Evolutionary conservation across 92 coral and sea anemone genomes (phyloP), one percentile per base, ranked within the genome.

Genomic region (Siderastrea siderea): DNA sequence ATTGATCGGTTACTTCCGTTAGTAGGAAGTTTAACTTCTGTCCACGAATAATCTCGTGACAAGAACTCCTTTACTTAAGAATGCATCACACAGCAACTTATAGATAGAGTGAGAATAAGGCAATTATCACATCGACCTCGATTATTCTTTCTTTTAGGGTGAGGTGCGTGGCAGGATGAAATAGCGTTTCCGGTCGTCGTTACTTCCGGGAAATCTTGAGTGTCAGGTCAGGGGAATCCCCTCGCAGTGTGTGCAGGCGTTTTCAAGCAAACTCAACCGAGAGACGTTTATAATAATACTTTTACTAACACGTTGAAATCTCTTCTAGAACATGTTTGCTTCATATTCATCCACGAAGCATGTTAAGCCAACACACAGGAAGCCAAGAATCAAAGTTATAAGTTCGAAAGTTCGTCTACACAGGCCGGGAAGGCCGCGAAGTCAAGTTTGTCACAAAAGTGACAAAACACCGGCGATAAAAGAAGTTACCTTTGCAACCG

Each of bases 381-480:
- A 12, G 61, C 48, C 17, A 12, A 79, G 45, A 15, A 13, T 65
- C 4, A 64, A 43, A 64, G 6, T 79, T 66, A 8, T 79, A 12
- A 79, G 84, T 79, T 65, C 74, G 15, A 79, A 52, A 66, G 74
- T 67, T 45, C 81, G 26, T 52, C 80, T 26, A 26, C 38, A 26
- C 38, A 26, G 38, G 65, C 17, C 65, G 65, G 15, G 15, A 60
- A 60, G 11, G 65, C 15, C 16, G 65, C 16, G 47, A 52, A n/a
- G 13, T 19, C 0, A 12, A 43, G 8, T 10, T 55, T 6, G 48
- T 45, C 26, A 38, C 46, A 17, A 13, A 11, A 48, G n/a, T 15
- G 47, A 62, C 74, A 5, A 11, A 46, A 9, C 51, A 68, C n/a
- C 45, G 19, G 47, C 71, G 38, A 43, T 8, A 43, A 8, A 11